phyloP scores from a whole-genome alignment of 2,888 invertebrate genomes.

The Thereva nobilitata region DNA sequence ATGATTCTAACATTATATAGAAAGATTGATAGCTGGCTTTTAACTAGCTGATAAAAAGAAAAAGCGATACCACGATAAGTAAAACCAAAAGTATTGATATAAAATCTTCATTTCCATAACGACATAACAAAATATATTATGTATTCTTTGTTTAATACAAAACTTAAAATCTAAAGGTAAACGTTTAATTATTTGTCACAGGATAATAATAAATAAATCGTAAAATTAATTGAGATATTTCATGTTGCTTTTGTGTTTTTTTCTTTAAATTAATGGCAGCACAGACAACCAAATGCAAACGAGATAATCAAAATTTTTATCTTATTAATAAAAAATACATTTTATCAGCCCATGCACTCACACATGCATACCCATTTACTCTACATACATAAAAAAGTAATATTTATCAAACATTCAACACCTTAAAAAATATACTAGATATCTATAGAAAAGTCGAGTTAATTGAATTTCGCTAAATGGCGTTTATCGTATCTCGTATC shows the following conservation, averaged over 20 bases:
- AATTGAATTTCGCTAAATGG: constrained; percentile 46
- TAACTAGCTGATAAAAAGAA: background rate
- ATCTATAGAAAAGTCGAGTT: background rate
- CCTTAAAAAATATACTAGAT: constrained; percentile 1
- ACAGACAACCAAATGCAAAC: constrained; percentile 41
- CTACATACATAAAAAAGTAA: background rate
- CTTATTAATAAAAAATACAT: constrained; percentile 9
- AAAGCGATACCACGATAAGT: background rate
- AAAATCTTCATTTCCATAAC: constrained; percentile 31
- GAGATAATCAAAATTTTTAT: constrained; percentile 9
- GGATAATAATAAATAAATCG: constrained; percentile 26
- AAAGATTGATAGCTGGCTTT: background rate
- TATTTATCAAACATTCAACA: constrained; percentile 1
- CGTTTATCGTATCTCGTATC: constrained; percentile 76
- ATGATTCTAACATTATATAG: no score
- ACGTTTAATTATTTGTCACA: constrained; percentile 29
- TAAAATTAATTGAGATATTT: constrained; percentile 12
- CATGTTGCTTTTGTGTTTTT: no score
- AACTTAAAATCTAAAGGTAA: constrained; percentile 22
- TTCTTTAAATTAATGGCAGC: constrained; percentile 43
- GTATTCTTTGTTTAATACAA: constrained; percentile 24
- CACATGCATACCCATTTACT: constrained; percentile 1
- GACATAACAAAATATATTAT: constrained; percentile 40
- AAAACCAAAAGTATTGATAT: constrained; percentile 11
- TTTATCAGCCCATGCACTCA: constrained; percentile 7